Percentiles rank a stretch among this genome's conserved stretches.
Conservation (phyloP, 2,888 invertebrate genomes). For the Terebella lapidaria region DNA sequence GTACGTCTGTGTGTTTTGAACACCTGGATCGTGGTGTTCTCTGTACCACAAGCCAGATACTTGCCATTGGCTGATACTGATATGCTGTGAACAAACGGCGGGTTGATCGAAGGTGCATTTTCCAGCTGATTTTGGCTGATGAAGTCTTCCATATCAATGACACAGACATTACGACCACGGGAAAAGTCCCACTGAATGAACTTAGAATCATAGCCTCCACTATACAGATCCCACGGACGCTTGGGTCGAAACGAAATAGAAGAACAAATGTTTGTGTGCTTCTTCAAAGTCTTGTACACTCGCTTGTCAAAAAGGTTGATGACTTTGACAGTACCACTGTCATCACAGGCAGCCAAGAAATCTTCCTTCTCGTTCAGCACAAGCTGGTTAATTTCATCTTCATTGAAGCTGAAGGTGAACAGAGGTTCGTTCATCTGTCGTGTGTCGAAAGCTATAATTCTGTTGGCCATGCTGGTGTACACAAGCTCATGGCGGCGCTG, state of each 20-base stretch:
- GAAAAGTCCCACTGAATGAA: slow-evolving; percentile 50
- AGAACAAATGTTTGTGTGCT: slow-evolving; percentile 49
- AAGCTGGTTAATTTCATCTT: slow-evolving; percentile 48
- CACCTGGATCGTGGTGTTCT: slow-evolving; percentile 43
- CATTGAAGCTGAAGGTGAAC: slow-evolving; percentile 32
- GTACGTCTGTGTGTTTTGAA: slow-evolving; percentile 37
- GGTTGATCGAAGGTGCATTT: slow-evolving; percentile 43
- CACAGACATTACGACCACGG: slow-evolving; percentile 35
- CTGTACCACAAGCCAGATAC: slow-evolving; percentile 38
- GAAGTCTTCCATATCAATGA: slow-evolving; percentile 45
- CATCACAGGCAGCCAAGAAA: slow-evolving; percentile 46
- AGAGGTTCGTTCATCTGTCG: slow-evolving; percentile 30
- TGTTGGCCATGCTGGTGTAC: slow-evolving; percentile 36
- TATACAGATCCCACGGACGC: slow-evolving; percentile 40
- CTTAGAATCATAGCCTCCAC: slow-evolving; percentile 45
- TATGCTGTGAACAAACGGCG: slow-evolving; percentile 45
- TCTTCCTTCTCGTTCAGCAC: slow-evolving; percentile 40
- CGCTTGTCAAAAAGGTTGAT: slow-evolving; percentile 29
- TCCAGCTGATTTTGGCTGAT: slow-evolving; percentile 29
- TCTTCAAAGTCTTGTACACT: slow-evolving; percentile 37
- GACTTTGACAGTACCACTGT: slow-evolving; percentile 44
- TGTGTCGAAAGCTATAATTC: slow-evolving; percentile 33
- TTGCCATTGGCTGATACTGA: slow-evolving; percentile 24
- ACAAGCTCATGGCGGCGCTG: slow-evolving; percentile 32
- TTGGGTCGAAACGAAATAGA: slow-evolving; percentile 39